Conservation (phyloP, 2,113 vertebrate species). For the Carollia perspicillata region DNA sequence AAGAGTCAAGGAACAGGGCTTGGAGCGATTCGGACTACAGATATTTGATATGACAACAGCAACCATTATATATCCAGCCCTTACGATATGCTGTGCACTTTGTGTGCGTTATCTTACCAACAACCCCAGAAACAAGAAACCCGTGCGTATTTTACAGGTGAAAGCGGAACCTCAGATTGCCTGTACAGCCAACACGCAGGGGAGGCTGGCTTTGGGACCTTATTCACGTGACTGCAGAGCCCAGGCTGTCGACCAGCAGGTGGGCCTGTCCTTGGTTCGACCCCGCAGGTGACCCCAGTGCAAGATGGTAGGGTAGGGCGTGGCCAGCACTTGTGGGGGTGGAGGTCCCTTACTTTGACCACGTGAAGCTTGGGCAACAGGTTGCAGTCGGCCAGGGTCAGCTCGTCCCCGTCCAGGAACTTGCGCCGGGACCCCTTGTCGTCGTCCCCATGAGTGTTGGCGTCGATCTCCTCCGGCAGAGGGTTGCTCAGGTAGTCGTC, state of each 20-base stretch:
- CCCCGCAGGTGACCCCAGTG: background rate
- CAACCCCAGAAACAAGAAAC: background rate
- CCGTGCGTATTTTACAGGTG: background rate
- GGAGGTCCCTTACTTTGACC: conserved; percentile 88
- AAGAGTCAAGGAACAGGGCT: background rate
- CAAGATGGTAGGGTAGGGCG: accelerated
- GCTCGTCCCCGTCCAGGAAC: conserved; percentile 94
- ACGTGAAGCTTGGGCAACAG: conserved; percentile 98
- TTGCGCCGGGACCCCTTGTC: conserved; percentile 88
- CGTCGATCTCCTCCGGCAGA: conserved; percentile 93
- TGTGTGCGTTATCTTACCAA: background rate
- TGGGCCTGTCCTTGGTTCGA: background rate
- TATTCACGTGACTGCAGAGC: background rate
- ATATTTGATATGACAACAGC: too few relatives aligned
- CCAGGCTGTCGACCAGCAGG: background rate
- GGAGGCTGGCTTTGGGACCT: background rate
- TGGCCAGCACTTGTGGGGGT: accelerated
- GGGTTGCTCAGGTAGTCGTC: conserved; percentile 92
- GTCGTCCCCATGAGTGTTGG: conserved; percentile 87
- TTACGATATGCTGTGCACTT: background rate
- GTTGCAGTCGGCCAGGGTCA: conserved; percentile 97
- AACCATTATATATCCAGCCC: background rate
- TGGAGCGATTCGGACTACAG: background rate
- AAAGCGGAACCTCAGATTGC: background rate
- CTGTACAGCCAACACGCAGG: background rate